Conservation (phyloP, 2,888 invertebrate species). For the Thereva unica region DNA sequence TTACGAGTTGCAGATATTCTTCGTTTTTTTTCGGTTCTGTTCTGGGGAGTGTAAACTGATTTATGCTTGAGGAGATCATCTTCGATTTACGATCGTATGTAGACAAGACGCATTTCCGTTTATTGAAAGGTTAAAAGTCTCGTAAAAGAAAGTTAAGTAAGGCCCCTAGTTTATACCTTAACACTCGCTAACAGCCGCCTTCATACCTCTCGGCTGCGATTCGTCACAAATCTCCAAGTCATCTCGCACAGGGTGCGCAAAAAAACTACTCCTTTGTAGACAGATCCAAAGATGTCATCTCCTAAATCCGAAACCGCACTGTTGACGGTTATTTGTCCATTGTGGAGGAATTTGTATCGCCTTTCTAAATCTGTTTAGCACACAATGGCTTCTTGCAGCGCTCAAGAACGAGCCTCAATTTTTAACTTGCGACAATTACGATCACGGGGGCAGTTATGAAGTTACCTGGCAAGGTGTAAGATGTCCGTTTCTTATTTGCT, state of each 20-base stretch:
- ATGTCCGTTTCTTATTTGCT: slow-evolving; percentile 17
- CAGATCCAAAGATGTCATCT: slow-evolving; percentile 7
- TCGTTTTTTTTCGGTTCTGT: slow-evolving; percentile 13
- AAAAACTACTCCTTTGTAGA: background rate
- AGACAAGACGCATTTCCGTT: slow-evolving; percentile 4
- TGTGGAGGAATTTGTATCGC: slow-evolving; percentile 35
- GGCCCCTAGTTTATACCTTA: background rate
- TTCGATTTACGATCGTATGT: slow-evolving; percentile 5
- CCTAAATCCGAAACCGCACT: slow-evolving; percentile 21
- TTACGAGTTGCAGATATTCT: slow-evolving; percentile 24
- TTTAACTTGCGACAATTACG: slow-evolving; percentile 30
- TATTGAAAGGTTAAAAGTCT: background rate
- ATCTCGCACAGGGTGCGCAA: background rate
- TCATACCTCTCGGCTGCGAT: background rate
- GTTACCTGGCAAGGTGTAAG: slow-evolving; percentile 26
- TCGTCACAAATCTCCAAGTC: background rate
- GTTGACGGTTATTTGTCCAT: slow-evolving; percentile 32
- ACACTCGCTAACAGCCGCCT: background rate
- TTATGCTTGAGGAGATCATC: slow-evolving; percentile 13
- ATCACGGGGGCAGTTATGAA: slow-evolving; percentile 7
- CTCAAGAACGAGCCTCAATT: slow-evolving; percentile 32
- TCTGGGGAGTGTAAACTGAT: slow-evolving; percentile 16
- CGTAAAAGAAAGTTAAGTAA: background rate
- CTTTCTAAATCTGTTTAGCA: slow-evolving; percentile 37
- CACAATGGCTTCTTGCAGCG: slow-evolving; percentile 31